A percentile compares a stretch with the other conserved stretches of the same genome.
These are phyloP conservation scores for Anguilla obscura DNA, from an alignment of 2,797 vertebrate genomes.

Conservation along the genomic window DNA sequence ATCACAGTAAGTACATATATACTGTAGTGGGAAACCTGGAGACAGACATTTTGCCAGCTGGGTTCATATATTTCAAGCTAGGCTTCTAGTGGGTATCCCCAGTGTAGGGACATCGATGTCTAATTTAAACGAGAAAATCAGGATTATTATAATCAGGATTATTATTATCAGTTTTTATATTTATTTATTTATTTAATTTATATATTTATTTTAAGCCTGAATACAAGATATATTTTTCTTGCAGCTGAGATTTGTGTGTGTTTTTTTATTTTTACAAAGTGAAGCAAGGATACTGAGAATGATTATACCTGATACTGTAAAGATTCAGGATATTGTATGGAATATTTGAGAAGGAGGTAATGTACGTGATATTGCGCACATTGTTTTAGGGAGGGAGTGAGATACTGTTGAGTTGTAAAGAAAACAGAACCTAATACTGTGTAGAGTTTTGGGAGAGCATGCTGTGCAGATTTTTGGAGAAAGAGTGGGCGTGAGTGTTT, in stretches of 20 bases:
- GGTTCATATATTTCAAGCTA: background rate
- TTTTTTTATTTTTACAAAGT: background rate
- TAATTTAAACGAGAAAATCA: background rate
- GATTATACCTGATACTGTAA: constrained; percentile 12
- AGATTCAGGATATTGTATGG: background rate
- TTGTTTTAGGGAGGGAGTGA: constrained; percentile 27
- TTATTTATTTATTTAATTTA: background rate
- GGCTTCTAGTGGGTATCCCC: background rate
- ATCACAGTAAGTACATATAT: background rate
- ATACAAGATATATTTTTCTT: background rate
- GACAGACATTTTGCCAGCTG: background rate
- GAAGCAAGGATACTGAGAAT: background rate
- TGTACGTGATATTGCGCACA: background rate
- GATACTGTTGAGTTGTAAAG: constrained; percentile 37
- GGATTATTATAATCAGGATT: too few species aligned
- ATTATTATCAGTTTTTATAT: background rate
- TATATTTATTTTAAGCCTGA: background rate
- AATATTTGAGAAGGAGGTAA: background rate
- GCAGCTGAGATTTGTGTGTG: background rate
- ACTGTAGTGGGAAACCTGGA: background rate
- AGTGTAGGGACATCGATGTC: background rate
- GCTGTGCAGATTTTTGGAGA: background rate
- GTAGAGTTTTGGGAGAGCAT: constrained; percentile 36
- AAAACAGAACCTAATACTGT: constrained; percentile 23
- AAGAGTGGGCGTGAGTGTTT: constrained; percentile 45